Evolutionary conservation across 2,888 invertebrate genomes (phyloP), one percentile per base, ranked within the genome.

Genomic region (Rosalia funebris): DNA sequence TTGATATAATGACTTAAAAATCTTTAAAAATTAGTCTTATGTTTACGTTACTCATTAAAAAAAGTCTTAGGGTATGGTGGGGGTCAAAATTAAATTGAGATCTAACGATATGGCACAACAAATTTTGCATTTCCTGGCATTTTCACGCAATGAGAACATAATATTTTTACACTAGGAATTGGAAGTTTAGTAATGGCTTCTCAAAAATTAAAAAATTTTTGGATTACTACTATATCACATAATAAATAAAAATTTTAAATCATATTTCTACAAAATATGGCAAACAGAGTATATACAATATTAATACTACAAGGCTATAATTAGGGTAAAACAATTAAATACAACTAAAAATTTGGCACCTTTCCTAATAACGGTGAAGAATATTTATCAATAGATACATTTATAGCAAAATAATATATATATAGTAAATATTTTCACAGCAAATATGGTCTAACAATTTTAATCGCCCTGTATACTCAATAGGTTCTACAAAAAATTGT

Each of bases 41-140:
- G 12, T 10, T 47, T 48, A 37, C 34, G 19, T 31, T 46, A 46
- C 3, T 47, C 11, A 48, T 19, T 2, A 11, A 9, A n/a, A 34
- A 37, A 48, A 37, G 37, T 48, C 37, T 46, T 37, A 10, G 19
- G 7, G 7, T 7, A 3, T 45, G 20, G 11, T n/a, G n/a, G 19
- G 39, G 20, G 42, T 45, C 46, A 42, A 42, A 47, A 53, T n/a
- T 39, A 53, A 59, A 53, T 41, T 59, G 59, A 59, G 59, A 59
- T 59, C 53, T 34, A 46, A 45, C 31, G 32, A 46, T 46, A 58
- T 58, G 58, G 58, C 58, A 58, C 50, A 50, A 41, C 17, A 50
- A 44, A 34, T 41, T 52, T 52, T 14, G 36, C 10, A 14, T 48
- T 37, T 17, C 12, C 48, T 20, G 48, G 12, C 48, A 37, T 37